phyloP scores from a whole-genome alignment of 1,140 invertebrate species.

The Laupala kohalensis region DNA sequence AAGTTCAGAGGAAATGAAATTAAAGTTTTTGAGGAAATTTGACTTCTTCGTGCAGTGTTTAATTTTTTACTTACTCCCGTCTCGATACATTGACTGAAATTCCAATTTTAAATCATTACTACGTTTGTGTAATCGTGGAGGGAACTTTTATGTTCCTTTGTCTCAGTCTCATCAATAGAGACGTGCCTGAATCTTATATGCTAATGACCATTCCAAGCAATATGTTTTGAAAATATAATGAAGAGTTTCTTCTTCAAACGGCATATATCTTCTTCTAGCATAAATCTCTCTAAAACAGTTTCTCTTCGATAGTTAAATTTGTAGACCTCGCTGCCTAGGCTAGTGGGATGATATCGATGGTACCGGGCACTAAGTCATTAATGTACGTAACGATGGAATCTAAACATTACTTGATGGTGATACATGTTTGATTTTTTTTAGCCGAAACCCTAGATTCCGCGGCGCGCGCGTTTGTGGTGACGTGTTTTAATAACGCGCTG shows the following conservation, averaged over 20 bases:
- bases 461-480: neutral
- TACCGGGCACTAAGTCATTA: neutral
- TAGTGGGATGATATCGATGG: neutral
- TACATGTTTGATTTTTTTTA: neutral
- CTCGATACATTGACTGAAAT: no score
- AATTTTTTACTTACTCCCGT: no score
- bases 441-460: neutral
- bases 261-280: neutral
- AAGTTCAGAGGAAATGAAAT: no score
- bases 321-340: neutral
- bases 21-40: no score
- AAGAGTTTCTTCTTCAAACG: neutral
- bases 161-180: neutral
- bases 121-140: no score
- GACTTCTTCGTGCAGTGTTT: no score
- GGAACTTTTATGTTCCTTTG: no score
- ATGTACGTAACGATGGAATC: neutral
- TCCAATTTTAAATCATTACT: no score
- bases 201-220: neutral
- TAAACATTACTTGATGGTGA: neutral
- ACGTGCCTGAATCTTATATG: neutral
- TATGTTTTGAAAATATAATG: neutral
- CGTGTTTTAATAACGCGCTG: neutral
- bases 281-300: neutral
- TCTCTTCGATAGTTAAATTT: neutral